Evolutionary conservation across 2,797 vertebrate species (phyloP).

Genomic region (Eulemur rubriventer): DNA sequence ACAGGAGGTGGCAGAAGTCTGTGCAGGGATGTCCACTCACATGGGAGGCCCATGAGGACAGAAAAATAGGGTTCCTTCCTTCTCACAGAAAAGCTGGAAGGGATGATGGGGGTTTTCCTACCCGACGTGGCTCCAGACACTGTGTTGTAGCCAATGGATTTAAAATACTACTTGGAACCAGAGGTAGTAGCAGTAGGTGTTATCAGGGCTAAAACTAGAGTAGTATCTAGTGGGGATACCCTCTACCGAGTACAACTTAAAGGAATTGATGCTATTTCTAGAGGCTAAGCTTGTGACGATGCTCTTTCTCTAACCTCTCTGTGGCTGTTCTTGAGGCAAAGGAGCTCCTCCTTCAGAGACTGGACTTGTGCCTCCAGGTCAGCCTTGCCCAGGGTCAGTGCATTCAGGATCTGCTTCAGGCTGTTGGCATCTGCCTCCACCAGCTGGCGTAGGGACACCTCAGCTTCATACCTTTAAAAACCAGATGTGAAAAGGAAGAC

Average conservation of each 20-base stretch:
- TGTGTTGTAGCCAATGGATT: not conserved
- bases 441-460: conserved; percentile 80
- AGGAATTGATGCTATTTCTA: not conserved
- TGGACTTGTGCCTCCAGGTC: conserved; percentile 85
- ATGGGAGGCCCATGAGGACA: not conserved
- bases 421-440: conserved; percentile 83
- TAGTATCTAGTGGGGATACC: not conserved
- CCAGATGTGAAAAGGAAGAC: not conserved
- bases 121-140: not conserved
- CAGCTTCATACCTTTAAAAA: conserved; percentile 81
- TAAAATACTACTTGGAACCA: not conserved
- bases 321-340: conserved; percentile 84
- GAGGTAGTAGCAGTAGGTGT: not conserved
- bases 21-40: not conserved
- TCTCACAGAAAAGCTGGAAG: not conserved
- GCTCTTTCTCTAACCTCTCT: conserved; percentile 81
- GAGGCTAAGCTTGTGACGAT: not conserved
- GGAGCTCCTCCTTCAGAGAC: conserved; percentile 85
- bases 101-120: not conserved
- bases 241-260: not conserved
- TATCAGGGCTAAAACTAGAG: not conserved
- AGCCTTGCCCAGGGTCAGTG: conserved; percentile 83
- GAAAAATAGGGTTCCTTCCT: not conserved
- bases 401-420: conserved; percentile 83
- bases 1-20: not conserved